Evolutionary conservation across 2,888 invertebrate genomes (phyloP), one percentile per base, ranked within the genome.

Genomic region (Ypsolopha sequella): DNA sequence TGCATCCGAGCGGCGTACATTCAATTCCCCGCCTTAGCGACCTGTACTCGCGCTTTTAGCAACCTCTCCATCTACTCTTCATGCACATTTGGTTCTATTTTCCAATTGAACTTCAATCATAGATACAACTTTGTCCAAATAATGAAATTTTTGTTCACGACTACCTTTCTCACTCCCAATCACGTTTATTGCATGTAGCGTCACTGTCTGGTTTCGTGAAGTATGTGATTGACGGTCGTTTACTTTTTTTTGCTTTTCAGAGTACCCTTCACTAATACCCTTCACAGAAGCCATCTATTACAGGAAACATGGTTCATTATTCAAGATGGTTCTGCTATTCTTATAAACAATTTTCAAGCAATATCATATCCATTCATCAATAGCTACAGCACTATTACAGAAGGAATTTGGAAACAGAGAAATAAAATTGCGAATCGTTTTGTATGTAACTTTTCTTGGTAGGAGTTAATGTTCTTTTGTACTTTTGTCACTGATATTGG

Each of bases 1-100:
- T 60, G 65, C 59, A 51, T 51, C 36, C 49, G 58, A 59, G 59
- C 62, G 54, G 48, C 53, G 66, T 70, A 67, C 85, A 85, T 76
- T 84, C 80, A 72, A 76, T 66, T 74, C 73, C 70, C 68, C 60
- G 74, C 80, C 73, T 76, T 76, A 76, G 73, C 60, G 56, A 43
- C 50, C 41, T 35, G 24, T 51, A 49, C 53, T 41, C 56, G 51
- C 51, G 24, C 48, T 41, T 9, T 41, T 35, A 52, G 36, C 13
- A 33, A 35, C 11, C n/a, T n/a, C n/a, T 33, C 14, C n/a, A n/a
- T 14, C 36, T 11, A 36, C 46, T 47, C n/a, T 9, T 9, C 1
- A 43, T 7, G 14, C 36, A 47, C 14, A 13, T 36, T 36, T 36
- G 36, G 36, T 13, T 14, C 13, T 13, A 2, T 36, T 47, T 47